Conservation (phyloP, 2,888 invertebrate species). For the Chrysolina americana region DNA sequence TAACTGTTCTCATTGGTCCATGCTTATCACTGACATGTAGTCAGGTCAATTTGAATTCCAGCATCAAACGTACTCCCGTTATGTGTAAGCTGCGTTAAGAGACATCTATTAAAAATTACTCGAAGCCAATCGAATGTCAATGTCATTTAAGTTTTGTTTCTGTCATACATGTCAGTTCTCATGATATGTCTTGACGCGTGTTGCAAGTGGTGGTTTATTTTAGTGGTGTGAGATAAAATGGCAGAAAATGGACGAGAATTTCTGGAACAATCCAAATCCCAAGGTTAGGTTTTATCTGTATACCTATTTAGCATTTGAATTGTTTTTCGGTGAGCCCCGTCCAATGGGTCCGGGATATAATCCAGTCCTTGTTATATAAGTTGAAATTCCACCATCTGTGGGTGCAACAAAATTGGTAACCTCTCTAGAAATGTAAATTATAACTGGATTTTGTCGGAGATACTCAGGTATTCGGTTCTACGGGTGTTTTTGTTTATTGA, state of each 20-base stretch:
- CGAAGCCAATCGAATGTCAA: not conserved
- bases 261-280: conserved; percentile 66
- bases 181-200: conserved; percentile 53
- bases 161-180: conserved; percentile 38
- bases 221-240: conserved; percentile 63
- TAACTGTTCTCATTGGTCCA: too few relatives aligned
- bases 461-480: conserved; percentile 25
- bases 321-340: conserved; percentile 29
- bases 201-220: conserved; percentile 49
- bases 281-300: conserved; percentile 63
- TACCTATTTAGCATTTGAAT: conserved; percentile 30
- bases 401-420: conserved; percentile 54
- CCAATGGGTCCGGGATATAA: conserved; percentile 46
- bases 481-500: conserved; percentile 23
- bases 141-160: conserved; percentile 29
- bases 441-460: conserved; percentile 37
- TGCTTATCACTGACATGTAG: too few relatives aligned
- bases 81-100: not conserved
- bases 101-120: not conserved
- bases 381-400: conserved; percentile 68
- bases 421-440: conserved; percentile 28
- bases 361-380: conserved; percentile 66
- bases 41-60: too few relatives aligned
- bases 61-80: too few relatives aligned
- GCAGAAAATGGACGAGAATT: conserved; percentile 69